Conservation (phyloP, 2,797 vertebrate genomes). For the Sebastolobus alascanus region DNA sequence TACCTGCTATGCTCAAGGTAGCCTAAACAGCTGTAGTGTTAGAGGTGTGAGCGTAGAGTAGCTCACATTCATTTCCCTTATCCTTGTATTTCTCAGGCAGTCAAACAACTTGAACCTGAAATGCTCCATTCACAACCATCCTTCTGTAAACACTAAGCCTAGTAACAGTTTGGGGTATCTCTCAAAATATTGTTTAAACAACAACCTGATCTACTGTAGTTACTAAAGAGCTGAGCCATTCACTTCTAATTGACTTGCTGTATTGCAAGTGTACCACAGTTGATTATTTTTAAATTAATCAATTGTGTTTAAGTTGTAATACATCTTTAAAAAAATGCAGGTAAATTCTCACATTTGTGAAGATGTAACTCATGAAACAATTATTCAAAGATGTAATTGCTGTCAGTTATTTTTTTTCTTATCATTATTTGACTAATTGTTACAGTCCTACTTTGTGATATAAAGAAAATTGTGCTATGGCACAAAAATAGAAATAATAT, state of each 20-base stretch:
- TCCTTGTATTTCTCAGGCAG: background rate
- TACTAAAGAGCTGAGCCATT: background rate
- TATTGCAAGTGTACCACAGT: background rate
- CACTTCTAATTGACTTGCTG: background rate
- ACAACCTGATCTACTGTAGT: background rate
- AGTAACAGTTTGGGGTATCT: background rate
- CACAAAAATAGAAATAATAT: background rate
- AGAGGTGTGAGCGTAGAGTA: background rate
- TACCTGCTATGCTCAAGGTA: constrained; percentile 9
- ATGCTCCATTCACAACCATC: background rate
- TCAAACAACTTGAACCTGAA: background rate
- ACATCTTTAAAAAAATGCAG: background rate
- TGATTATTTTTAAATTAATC: background rate
- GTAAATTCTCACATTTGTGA: background rate
- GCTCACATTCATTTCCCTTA: background rate
- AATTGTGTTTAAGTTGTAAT: background rate
- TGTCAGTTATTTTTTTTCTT: background rate
- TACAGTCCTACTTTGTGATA: background rate
- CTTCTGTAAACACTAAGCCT: background rate
- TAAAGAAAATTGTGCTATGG: background rate
- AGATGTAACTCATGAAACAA: background rate
- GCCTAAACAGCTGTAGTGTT: background rate
- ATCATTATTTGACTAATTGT: background rate
- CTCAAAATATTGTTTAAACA: background rate
- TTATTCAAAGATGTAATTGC: background rate